Conservation (phyloP, 2,888 invertebrate species). For the Sphaerophoria taeniata region DNA sequence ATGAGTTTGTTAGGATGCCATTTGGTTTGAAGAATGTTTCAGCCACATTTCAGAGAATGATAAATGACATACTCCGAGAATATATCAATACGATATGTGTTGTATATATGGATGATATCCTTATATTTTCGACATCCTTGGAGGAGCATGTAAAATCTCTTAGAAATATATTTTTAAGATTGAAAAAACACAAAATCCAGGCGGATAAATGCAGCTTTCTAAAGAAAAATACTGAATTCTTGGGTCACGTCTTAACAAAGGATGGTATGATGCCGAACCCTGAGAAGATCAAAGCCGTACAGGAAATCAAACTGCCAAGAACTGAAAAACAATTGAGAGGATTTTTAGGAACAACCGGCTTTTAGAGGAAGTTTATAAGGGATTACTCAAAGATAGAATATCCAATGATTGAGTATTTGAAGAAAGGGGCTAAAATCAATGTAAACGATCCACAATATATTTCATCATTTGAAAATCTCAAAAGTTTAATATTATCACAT, state of each 20-base stretch:
- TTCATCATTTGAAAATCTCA: constrained; percentile 55
- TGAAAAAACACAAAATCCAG: constrained; percentile 53
- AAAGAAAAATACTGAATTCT: constrained; percentile 34
- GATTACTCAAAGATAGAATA: neutral
- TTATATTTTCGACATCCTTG: constrained; percentile 11
- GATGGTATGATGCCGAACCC: constrained; percentile 57
- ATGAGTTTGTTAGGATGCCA: constrained; percentile 25
- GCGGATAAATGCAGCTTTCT: constrained; percentile 53
- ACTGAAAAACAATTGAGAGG: constrained; percentile 32
- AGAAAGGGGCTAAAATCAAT: neutral
- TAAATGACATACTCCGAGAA: neutral
- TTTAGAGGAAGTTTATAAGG: constrained; percentile 51
- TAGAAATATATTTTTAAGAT: constrained; percentile 36
- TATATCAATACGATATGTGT: neutral
- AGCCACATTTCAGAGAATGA: constrained; percentile 22
- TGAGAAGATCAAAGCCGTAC: constrained; percentile 32
- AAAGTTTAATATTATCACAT: constrained; percentile 35
- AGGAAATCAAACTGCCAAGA: constrained; percentile 37
- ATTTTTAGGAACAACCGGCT: constrained; percentile 37
- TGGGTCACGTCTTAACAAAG: constrained; percentile 41
- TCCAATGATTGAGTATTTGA: neutral
- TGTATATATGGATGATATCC: neutral
- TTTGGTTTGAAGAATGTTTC: constrained; percentile 24
- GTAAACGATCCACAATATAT: constrained; percentile 47
- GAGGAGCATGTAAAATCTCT: constrained; percentile 31